A percentile compares a stretch with the other conserved stretches of the same genome.
phyloP scores from a whole-genome alignment of 2,113 vertebrate genomes.

The Ellobius talpinus region DNA sequence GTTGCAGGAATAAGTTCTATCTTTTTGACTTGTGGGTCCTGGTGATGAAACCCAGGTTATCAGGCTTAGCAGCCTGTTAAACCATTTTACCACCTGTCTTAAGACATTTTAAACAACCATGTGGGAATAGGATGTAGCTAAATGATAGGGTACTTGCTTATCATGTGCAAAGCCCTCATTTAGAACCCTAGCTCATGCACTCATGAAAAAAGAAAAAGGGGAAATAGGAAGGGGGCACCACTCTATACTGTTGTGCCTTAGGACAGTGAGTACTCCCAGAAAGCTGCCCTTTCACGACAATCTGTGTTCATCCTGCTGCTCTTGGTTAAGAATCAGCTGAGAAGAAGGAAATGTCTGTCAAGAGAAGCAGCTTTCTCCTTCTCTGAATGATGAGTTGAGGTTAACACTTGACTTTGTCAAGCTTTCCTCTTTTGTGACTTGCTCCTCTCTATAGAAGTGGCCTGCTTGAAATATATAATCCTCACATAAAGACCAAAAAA shows the following conservation, averaged over 20 bases:
- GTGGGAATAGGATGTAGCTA: neutral
- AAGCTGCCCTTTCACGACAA: neutral
- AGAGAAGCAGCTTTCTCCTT: neutral
- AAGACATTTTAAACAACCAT: neutral
- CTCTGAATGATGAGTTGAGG: neutral
- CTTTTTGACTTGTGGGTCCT: neutral
- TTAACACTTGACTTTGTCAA: slow-evolving; percentile 9
- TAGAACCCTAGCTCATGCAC: neutral
- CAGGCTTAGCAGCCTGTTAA: neutral
- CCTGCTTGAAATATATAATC: slow-evolving; percentile 5
- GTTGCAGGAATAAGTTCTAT: neutral
- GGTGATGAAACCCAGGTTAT: neutral
- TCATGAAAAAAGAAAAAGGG: neutral
- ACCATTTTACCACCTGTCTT: neutral
- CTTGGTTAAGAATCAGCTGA: neutral
- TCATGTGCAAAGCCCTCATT: neutral
- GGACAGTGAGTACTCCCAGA: neutral
- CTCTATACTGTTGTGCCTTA: neutral
- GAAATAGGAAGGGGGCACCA: neutral
- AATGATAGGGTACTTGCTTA: neutral
- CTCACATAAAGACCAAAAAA: slow-evolving; percentile 14
- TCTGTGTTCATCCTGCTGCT: neutral
- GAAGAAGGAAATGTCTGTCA: neutral
- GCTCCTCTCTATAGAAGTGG: neutral
- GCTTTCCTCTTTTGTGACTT: neutral